phyloP scores from a whole-genome alignment of 1,140 invertebrate genomes.

The Rhopalosiphum padi region DNA sequence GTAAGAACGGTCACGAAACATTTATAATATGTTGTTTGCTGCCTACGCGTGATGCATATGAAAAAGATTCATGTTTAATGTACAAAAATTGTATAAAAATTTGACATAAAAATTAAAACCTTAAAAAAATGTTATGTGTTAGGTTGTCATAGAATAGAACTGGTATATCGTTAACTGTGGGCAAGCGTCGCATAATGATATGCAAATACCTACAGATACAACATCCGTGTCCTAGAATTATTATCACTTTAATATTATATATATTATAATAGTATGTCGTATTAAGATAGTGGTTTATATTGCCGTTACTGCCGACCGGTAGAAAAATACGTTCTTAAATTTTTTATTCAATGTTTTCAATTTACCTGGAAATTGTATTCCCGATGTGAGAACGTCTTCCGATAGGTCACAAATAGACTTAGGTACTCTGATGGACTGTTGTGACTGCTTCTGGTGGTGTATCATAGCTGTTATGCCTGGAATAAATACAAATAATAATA shows the following conservation, averaged over 20 bases:
- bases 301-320: not conserved
- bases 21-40: not conserved
- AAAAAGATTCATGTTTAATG: not conserved
- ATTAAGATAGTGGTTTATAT: not conserved
- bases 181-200: not conserved
- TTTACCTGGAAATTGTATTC: conserved; percentile 53
- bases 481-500: conserved; percentile 21
- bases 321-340: not conserved
- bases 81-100: not conserved
- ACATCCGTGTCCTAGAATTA: not conserved
- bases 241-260: not conserved
- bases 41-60: not conserved
- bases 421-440: conserved; percentile 32
- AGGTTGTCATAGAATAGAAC: not conserved
- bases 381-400: conserved; percentile 44
- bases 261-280: not conserved
- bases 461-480: conserved; percentile 5
- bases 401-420: conserved; percentile 44
- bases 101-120: not conserved
- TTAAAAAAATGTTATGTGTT: not conserved
- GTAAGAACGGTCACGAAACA: not conserved
- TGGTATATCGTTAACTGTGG: not conserved
- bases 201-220: not conserved
- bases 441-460: not conserved
- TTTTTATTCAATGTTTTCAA: not conserved